phyloP scores from a whole-genome alignment of 2,888 invertebrate species.

The Amphipyra berbera region DNA sequence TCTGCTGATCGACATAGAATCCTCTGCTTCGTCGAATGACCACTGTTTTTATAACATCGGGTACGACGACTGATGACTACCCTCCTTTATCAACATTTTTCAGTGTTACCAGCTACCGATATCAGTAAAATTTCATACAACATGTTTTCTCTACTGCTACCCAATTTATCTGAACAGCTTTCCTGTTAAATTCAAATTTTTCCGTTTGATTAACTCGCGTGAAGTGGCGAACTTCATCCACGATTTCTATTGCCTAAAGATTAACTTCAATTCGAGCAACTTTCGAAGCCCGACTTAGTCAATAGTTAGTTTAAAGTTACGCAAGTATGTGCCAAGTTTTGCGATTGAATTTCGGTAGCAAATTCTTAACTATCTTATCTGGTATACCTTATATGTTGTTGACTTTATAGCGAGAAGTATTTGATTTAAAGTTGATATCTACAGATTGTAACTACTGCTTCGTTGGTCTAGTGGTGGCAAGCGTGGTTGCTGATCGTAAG shows the following conservation, averaged over 20 bases:
- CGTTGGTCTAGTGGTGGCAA: too few relatives aligned
- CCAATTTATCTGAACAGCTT: slow-evolving; percentile 2
- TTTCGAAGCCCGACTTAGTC: slow-evolving; percentile 43
- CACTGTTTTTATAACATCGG: too few relatives aligned
- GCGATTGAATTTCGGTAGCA: slow-evolving; percentile 52
- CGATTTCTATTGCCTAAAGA: slow-evolving; percentile 55
- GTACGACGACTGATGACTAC: too few relatives aligned
- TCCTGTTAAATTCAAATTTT: slow-evolving; percentile 23
- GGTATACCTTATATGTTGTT: slow-evolving; percentile 9
- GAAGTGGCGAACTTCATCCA: slow-evolving; percentile 40
- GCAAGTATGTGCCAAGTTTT: slow-evolving; percentile 54
- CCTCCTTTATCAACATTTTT: too few relatives aligned
- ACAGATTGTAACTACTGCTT: too few relatives aligned
- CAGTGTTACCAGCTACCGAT: too few relatives aligned
- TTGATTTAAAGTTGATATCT: too few relatives aligned
- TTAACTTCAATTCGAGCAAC: slow-evolving; percentile 51
- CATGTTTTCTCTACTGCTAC: too few relatives aligned
- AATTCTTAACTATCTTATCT: slow-evolving; percentile 34
- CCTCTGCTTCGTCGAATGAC: too few relatives aligned
- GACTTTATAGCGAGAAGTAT: background rate
- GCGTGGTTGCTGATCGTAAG: too few relatives aligned
- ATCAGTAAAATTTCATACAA: too few relatives aligned
- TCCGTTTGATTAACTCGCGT: slow-evolving; percentile 30
- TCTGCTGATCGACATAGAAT: too few relatives aligned
- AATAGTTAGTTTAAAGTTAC: slow-evolving; percentile 59